Percentiles rank a stretch among this genome's conserved stretches.
Conservation (phyloP, 1,140 invertebrate species). For the Zaprionus ornatus region DNA sequence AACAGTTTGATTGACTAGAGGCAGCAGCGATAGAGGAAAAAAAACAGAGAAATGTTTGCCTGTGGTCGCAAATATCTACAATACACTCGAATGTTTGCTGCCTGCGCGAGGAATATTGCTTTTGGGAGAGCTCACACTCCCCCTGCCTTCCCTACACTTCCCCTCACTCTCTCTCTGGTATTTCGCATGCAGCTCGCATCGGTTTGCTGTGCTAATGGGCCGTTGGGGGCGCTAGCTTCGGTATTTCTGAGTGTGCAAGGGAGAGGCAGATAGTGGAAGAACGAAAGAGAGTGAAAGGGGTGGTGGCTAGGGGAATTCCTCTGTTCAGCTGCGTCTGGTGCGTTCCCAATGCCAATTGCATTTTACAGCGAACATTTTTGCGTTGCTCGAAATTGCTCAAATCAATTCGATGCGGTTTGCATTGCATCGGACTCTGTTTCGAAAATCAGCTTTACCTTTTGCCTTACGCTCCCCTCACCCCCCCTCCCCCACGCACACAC, state of each 20-base stretch:
- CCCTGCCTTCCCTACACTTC: background rate
- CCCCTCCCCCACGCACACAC: background rate
- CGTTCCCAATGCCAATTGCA: constrained; percentile 63
- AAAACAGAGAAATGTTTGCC: constrained; percentile 29
- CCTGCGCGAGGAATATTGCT: constrained; percentile 50
- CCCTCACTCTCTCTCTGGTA: constrained; percentile 11
- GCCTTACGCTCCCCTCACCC: background rate
- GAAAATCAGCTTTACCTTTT: constrained; percentile 34
- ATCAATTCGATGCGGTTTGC: constrained; percentile 77
- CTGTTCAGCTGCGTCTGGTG: constrained; percentile 13
- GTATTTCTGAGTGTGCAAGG: background rate
- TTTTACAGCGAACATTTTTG: constrained; percentile 68
- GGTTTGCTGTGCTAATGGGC: constrained; percentile 3
- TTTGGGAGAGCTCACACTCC: constrained; percentile 28
- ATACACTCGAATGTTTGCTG: constrained; percentile 40
- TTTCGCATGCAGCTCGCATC: constrained; percentile 45
- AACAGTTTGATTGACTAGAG: constrained; percentile 47
- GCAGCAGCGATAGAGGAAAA: constrained; percentile 5
- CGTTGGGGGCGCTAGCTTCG: background rate
- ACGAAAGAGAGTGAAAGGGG: background rate
- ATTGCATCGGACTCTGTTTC: constrained; percentile 49
- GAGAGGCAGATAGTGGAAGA: background rate
- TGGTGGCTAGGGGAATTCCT: background rate
- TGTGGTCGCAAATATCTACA: constrained; percentile 40
- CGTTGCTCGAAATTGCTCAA: constrained; percentile 69